Conservation (phyloP, 2,797 vertebrate species). For the Sebastes vulpes region DNA sequence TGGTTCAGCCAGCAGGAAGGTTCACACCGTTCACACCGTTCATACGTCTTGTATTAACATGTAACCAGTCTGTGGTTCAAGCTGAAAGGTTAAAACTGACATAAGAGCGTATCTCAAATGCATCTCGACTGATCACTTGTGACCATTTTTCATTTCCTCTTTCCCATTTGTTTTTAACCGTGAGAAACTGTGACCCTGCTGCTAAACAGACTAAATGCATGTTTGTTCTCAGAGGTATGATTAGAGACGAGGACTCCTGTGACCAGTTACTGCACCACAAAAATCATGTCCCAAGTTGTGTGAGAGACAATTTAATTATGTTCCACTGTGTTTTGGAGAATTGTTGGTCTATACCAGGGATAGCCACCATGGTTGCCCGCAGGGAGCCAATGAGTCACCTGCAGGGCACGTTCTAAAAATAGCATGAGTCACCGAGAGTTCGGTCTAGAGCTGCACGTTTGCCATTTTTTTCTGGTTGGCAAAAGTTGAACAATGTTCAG, state of each 20-base stretch:
- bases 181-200: constrained; percentile 17
- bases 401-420: too few species aligned
- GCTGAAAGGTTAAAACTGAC: not conserved
- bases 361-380: not conserved
- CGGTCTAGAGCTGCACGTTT: fast-evolving
- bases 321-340: not conserved
- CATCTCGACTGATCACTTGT: not conserved
- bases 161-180: not conserved
- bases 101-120: not conserved
- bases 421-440: too few species aligned
- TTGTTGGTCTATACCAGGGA: not conserved
- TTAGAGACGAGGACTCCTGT: not conserved
- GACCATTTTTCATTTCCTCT: not conserved
- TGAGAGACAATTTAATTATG: not conserved
- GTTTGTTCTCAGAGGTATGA: not conserved
- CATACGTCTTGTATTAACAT: not conserved
- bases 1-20: not conserved
- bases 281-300: not conserved
- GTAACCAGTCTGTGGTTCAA: constrained; percentile 10
- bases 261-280: not conserved
- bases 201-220: not conserved
- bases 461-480: too few species aligned
- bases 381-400: too few species aligned
- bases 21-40: not conserved
- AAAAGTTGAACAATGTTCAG: not conserved